A percentile compares a stretch with the other conserved stretches of the same genome.
Evolutionary conservation across 2,797 vertebrate species (phyloP).

Genomic region (Crypturellus tataupa): DNA sequence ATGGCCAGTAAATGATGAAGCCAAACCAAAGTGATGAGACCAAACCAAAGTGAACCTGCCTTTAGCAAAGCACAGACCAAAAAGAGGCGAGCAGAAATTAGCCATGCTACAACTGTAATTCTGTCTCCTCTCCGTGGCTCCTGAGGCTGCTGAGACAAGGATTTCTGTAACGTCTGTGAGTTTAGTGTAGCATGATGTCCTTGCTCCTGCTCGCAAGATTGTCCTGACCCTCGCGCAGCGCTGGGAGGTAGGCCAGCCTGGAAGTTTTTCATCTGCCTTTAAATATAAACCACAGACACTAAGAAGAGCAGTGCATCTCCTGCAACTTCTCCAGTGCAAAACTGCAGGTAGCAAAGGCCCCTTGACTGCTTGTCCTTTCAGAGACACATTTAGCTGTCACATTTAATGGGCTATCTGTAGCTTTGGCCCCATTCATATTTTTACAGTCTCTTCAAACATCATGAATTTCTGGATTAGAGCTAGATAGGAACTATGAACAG

Average conservation of each 20-base stretch:
- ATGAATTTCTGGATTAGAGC: constrained; percentile 47
- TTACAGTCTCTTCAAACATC: constrained; percentile 39
- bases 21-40: not conserved
- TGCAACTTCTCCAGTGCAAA: no score
- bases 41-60: not conserved
- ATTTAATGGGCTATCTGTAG: constrained; percentile 49
- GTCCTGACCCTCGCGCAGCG: not conserved
- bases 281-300: not conserved
- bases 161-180: not conserved
- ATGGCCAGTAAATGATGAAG: not conserved
- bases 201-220: not conserved
- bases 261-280: not conserved
- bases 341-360: not conserved
- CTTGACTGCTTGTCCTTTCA: no score
- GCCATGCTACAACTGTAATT: not conserved
- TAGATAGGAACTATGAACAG: constrained; percentile 50
- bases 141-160: not conserved
- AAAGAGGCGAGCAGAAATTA: not conserved
- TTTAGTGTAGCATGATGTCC: not conserved
- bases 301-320: not conserved
- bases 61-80: not conserved
- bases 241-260: not conserved
- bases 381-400: not conserved
- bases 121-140: not conserved
- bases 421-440: constrained; percentile 61